These are phyloP conservation scores for Hemitrygon akajei DNA, from an alignment of 2,797 vertebrate species.

Conservation along the genomic window DNA sequence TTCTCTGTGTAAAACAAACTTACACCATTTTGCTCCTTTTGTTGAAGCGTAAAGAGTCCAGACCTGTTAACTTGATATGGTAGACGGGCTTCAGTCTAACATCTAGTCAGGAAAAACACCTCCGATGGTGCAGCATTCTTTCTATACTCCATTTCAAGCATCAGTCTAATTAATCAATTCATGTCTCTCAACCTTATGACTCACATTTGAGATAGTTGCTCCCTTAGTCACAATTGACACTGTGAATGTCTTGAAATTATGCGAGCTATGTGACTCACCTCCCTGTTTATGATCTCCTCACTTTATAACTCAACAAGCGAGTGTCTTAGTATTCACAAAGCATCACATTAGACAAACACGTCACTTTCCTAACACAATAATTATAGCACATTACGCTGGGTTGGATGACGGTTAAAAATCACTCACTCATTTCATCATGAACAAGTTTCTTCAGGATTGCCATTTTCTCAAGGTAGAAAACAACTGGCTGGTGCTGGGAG, in stretches of 20 bases:
- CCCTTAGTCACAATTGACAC: background rate
- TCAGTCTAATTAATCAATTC: background rate
- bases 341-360: background rate
- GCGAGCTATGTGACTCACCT: background rate
- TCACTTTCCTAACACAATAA: background rate
- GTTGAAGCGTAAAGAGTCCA: too few species aligned
- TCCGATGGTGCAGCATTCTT: background rate
- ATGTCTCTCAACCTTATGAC: background rate
- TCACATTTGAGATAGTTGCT: background rate
- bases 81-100: background rate
- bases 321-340: background rate
- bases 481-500: too few species aligned
- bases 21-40: too few species aligned
- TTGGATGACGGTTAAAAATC: background rate
- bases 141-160: background rate
- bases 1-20: too few species aligned
- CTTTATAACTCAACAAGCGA: background rate
- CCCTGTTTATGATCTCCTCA: background rate
- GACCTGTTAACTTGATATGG: background rate
- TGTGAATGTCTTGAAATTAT: background rate
- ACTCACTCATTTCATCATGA: background rate
- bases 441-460: background rate
- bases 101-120: background rate
- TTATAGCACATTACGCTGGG: background rate
- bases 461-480: background rate